Evolutionary conservation across 1,140 invertebrate species (phyloP).

Genomic region (Pseudomyrmex gracilis): DNA sequence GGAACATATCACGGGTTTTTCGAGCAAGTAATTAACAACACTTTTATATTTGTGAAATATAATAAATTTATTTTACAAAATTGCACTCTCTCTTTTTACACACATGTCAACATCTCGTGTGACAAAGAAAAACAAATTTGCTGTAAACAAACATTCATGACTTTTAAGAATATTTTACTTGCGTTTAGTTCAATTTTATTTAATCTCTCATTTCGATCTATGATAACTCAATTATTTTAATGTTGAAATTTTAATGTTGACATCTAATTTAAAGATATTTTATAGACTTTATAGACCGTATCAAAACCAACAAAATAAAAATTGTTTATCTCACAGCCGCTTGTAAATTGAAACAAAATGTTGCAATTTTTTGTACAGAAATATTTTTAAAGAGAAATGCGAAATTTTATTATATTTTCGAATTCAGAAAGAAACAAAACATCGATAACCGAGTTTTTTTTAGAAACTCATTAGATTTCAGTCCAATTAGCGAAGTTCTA

Average conservation of each 20-base stretch:
- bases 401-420: slow-evolving; percentile 1
- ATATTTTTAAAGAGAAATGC: background rate
- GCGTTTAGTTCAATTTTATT: no score
- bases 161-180: no score
- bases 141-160: background rate
- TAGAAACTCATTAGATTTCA: background rate
- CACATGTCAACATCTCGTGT: slow-evolving; percentile 16
- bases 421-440: background rate
- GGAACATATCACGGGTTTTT: slow-evolving; percentile 10
- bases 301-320: no score
- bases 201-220: no score
- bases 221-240: no score
- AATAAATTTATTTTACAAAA: slow-evolving; percentile 47
- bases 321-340: no score
- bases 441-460: background rate
- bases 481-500: background rate
- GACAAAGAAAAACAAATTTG: background rate
- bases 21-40: slow-evolving; percentile 36
- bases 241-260: no score
- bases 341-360: no score
- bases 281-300: no score
- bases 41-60: background rate
- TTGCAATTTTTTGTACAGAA: no score
- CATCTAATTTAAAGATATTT: no score
- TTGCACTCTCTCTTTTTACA: no score